Percentiles rank a stretch among this genome's conserved stretches.
Conservation (phyloP, 2,113 vertebrate species). For the Bambusicola thoracicus region DNA sequence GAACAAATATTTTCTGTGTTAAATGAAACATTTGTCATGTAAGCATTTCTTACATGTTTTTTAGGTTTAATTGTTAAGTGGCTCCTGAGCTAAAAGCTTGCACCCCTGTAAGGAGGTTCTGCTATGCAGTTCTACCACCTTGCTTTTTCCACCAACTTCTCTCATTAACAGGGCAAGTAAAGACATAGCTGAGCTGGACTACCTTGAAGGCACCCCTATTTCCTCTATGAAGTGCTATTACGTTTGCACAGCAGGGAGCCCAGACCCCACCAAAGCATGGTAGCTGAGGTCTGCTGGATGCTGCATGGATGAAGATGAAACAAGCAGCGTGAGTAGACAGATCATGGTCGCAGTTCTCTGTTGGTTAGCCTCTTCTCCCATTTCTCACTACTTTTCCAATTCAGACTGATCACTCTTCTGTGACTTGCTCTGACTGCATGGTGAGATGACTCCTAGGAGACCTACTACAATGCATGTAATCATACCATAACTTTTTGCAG, state of each 20-base stretch:
- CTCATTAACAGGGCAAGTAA: background rate
- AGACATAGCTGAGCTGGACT: background rate
- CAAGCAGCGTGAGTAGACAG: too few species aligned
- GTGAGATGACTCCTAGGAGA: background rate
- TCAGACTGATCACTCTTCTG: background rate
- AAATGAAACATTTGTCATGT: background rate
- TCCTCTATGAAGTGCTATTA: background rate
- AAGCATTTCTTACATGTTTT: background rate
- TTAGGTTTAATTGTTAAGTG: background rate
- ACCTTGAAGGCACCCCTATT: background rate
- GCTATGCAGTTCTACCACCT: background rate
- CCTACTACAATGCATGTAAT: background rate
- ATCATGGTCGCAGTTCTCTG: background rate
- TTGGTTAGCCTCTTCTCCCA: too few species aligned
- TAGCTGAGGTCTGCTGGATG: background rate
- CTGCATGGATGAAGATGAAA: background rate
- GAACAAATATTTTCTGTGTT: conserved; percentile 21
- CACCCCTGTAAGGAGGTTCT: background rate
- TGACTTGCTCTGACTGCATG: background rate
- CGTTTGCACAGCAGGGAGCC: too few species aligned
- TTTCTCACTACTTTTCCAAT: background rate
- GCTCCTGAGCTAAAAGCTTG: background rate
- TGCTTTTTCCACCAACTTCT: background rate
- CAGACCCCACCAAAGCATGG: background rate
- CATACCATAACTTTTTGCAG: background rate